phyloP scores from a whole-genome alignment of 92 coral and sea anemone genomes.

The Hydrozoanthus gracilis region DNA sequence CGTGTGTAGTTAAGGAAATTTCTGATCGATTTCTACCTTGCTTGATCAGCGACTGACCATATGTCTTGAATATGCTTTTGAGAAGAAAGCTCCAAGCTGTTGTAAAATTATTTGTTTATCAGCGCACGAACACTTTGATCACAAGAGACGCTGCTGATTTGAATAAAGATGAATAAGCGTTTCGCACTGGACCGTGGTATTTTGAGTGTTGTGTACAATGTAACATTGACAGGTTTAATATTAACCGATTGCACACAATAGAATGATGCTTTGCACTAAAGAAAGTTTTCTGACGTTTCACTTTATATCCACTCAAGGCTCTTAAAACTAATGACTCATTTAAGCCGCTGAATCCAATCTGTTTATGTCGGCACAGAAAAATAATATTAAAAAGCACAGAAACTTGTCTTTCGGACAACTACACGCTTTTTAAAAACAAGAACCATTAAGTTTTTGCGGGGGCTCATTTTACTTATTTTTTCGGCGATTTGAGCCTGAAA shows the following conservation, averaged over 20 bases:
- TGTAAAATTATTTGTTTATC: not conserved
- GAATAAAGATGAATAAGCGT: conserved; percentile 1
- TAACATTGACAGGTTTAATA: not conserved
- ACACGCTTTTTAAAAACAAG: too few relatives aligned
- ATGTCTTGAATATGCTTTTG: not conserved
- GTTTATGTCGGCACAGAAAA: too few relatives aligned
- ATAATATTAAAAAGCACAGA: too few relatives aligned
- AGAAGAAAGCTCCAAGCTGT: not conserved
- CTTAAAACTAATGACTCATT: not conserved
- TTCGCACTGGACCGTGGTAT: not conserved
- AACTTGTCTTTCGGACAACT: too few relatives aligned
- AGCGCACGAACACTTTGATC: not conserved
- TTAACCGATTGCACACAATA: conserved; percentile 17
- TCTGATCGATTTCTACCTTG: not conserved
- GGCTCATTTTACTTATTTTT: too few relatives aligned
- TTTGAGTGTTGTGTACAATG: not conserved
- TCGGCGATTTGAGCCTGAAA: too few relatives aligned
- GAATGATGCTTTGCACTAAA: not conserved
- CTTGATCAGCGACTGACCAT: not conserved
- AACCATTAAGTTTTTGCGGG: too few relatives aligned
- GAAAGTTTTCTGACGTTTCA: not conserved
- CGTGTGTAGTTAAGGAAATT: not conserved
- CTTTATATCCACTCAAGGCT: too few relatives aligned
- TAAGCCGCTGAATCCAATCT: too few relatives aligned
- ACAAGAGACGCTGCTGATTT: conserved; percentile 11